Conservation (phyloP, 2,797 vertebrate genomes). For the Harpagifer antarcticus region DNA sequence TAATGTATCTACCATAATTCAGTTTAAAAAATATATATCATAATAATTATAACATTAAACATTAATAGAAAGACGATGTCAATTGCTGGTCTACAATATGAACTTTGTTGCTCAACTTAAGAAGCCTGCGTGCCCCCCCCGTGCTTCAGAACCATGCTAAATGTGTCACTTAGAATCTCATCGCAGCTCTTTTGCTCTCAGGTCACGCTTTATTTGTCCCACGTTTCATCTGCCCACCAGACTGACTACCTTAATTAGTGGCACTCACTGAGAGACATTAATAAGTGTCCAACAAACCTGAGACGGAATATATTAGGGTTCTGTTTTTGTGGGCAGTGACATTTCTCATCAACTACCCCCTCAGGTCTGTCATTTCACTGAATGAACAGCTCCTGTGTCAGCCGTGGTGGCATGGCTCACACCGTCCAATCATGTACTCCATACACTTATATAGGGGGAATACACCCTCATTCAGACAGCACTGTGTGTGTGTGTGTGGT, state of each 20-base stretch:
- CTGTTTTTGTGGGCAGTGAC: conserved; percentile 77
- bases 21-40: too few species aligned
- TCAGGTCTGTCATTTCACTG: conserved; percentile 73
- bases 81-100: conserved; percentile 21
- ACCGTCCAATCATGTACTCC: conserved; percentile 17
- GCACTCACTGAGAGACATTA: conserved; percentile 77
- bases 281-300: conserved; percentile 72
- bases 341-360: conserved; percentile 73
- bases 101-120: conserved; percentile 35
- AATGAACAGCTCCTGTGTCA: conserved; percentile 59
- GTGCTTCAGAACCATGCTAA: conserved; percentile 46
- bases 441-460: background rate
- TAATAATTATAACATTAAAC: background rate
- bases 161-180: conserved; percentile 59
- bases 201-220: conserved; percentile 76
- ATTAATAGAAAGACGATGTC: conserved; percentile 23
- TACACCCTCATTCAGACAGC: background rate
- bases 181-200: conserved; percentile 67
- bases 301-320: conserved; percentile 78
- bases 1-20: too few species aligned
- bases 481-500: background rate
- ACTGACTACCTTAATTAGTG: conserved; percentile 78
- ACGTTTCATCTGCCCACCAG: conserved; percentile 62
- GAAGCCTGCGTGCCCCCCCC: conserved; percentile 29
- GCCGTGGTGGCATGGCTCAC: conserved; percentile 21